Evolutionary conservation across 2,113 vertebrate species (phyloP).

Genomic region (Murina feae): DNA sequence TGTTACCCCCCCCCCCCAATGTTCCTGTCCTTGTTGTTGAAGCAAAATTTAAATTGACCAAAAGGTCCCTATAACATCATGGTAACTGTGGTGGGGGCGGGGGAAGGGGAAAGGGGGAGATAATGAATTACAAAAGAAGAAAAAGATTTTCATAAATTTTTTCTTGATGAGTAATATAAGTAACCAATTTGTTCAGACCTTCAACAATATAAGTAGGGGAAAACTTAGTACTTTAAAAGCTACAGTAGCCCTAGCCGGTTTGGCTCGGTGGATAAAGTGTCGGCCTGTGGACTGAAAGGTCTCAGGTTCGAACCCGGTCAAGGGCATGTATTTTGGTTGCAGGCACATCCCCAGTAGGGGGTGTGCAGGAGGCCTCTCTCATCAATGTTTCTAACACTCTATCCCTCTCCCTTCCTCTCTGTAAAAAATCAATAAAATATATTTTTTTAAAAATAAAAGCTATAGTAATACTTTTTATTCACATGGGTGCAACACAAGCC

Average conservation of each 20-base stretch:
- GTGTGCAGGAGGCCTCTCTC: too few relatives aligned
- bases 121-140: neutral
- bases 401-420: too few relatives aligned
- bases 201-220: neutral
- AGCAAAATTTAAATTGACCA: neutral
- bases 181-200: neutral
- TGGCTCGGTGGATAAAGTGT: too few relatives aligned
- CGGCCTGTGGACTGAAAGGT: too few relatives aligned
- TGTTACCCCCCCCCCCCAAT: too few relatives aligned
- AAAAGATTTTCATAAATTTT: neutral
- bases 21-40: too few relatives aligned
- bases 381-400: too few relatives aligned
- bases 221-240: neutral
- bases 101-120: accelerated
- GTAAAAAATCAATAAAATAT: too few relatives aligned
- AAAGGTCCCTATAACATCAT: neutral
- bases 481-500: neutral
- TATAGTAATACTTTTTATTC: neutral
- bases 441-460: neutral
- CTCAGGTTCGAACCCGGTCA: too few relatives aligned
- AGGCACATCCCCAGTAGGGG: too few relatives aligned
- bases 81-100: neutral
- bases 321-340: too few relatives aligned
- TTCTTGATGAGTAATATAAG: neutral
- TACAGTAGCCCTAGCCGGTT: too few relatives aligned